These are phyloP conservation scores for Xylota sylvarum DNA, from an alignment of 2,888 invertebrate genomes.

Conservation along the genomic window DNA sequence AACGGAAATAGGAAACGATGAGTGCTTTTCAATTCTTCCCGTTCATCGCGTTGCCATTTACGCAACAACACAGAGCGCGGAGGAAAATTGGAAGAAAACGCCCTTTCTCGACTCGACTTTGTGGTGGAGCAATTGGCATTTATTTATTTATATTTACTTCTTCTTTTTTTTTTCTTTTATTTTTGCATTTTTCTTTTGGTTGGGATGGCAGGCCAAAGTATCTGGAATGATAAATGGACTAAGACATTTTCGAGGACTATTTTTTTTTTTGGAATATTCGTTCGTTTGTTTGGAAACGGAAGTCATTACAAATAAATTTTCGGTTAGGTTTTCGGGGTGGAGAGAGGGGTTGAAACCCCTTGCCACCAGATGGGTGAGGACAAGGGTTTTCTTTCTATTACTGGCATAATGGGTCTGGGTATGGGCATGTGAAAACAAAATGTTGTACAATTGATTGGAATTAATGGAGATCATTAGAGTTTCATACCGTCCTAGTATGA, in stretches of 20 bases:
- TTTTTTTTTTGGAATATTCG: constrained; percentile 1
- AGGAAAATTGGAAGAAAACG: constrained; percentile 34
- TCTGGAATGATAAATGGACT: constrained; percentile 55
- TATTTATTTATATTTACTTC: constrained; percentile 35
- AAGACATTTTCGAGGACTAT: constrained; percentile 34
- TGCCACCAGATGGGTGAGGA: too few relatives aligned
- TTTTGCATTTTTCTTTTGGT: constrained; percentile 12
- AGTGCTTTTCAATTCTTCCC: constrained; percentile 74
- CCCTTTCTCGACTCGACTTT: constrained; percentile 31
- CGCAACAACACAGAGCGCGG: constrained; percentile 43
- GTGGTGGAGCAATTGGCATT: constrained; percentile 44
- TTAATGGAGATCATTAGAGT: too few relatives aligned
- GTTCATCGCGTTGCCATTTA: constrained; percentile 75
- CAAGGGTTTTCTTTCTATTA: background rate
- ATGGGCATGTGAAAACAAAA: too few relatives aligned
- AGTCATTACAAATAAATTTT: constrained; percentile 59
- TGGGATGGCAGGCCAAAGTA: constrained; percentile 5
- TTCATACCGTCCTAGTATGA: too few relatives aligned
- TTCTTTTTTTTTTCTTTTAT: constrained; percentile 12
- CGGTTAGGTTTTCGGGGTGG: background rate
- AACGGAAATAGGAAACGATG: constrained; percentile 75
- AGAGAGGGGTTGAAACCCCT: background rate
- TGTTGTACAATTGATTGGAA: too few relatives aligned
- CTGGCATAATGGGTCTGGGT: too few relatives aligned
- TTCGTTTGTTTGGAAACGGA: constrained; percentile 60